Conservation (phyloP, 2,888 invertebrate species). For the Iphiclides podalirius region DNA sequence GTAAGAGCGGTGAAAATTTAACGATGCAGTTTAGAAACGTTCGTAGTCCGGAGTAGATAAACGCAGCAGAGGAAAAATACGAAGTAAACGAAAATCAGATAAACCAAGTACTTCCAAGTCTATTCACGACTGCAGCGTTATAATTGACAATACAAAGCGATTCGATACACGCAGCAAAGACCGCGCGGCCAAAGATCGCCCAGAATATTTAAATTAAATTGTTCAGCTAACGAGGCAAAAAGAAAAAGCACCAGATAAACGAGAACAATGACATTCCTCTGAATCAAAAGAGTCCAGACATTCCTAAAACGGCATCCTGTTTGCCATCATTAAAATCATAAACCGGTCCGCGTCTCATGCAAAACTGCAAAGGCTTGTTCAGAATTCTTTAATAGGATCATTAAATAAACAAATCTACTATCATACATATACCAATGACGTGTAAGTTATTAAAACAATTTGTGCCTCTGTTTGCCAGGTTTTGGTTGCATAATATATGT, state of each 20-base stretch:
- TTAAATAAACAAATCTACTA: too few species aligned
- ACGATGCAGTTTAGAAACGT: constrained; percentile 1
- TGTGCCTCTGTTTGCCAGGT: too few species aligned
- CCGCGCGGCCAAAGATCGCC: not conserved
- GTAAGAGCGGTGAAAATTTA: constrained; percentile 4
- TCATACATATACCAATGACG: too few species aligned
- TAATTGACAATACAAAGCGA: constrained; percentile 1
- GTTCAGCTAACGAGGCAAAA: constrained; percentile 18
- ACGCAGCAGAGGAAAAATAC: too few species aligned
- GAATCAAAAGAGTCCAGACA: constrained; percentile 18
- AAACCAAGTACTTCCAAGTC: not conserved
- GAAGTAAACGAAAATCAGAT: not conserved
- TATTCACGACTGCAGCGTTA: not conserved
- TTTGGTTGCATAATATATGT: too few species aligned
- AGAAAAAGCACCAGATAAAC: constrained; percentile 15
- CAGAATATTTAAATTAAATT: constrained; percentile 14
- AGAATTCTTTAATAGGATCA: not conserved
- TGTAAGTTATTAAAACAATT: too few species aligned
- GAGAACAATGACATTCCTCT: constrained; percentile 21
- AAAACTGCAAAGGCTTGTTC: constrained; percentile 6
- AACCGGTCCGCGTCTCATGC: constrained; percentile 20
- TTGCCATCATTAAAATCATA: constrained; percentile 20
- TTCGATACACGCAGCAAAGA: not conserved
- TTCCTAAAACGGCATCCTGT: constrained; percentile 16
- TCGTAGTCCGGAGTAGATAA: not conserved